Evolutionary conservation across 2,888 invertebrate genomes (phyloP), one percentile per base, ranked within the genome.

Genomic region (Drosophila recens): DNA sequence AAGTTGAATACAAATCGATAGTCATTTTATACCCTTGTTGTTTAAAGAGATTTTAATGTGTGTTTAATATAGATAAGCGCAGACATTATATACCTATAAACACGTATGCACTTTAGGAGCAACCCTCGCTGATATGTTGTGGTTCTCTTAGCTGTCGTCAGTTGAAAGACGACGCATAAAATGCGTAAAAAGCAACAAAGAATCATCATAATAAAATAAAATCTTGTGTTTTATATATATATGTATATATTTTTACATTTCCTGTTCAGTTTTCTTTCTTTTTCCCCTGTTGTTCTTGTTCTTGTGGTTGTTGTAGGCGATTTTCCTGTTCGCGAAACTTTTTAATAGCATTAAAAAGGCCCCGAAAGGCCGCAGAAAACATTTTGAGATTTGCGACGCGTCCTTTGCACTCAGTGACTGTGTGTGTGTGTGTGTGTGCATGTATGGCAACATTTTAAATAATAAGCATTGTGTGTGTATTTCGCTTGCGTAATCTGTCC

Each of bases 321-420:
- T 85, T 84, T 70, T 66, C 54, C 69, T 78, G 72, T 69, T 70
- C 70, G 73, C 79, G 79, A 84, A 84, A 84, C 87, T 84, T 89
- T 84, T 89, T 84, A 89, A 89, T 84, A 87, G 87, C 87, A 78
- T 69, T 66, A 79, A 75, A 87, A 83, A 81, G 72, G 75, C 72
- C 63, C 52, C 46, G 49, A 58, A 77, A 72, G 67, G 69, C 87
- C 71, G 64, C 71, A 65, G 65, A 71, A 78, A 70, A 67, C 68
- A 78, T 87, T 83, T 87, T 70, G 64, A 87, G 82, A 87, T 89
- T 87, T 81, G 75, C 72, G 69, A 69, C 66, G 76, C 66, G 58
- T 69, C 45, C 67, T 62, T 64, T 71, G 46, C 38, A 17, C 20
- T 43, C 57, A 3, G 11, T 38, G 34, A 49, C 33, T 43, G 33